Conservation (phyloP, 2,797 vertebrate species). For the Ispidina lecontei region DNA sequence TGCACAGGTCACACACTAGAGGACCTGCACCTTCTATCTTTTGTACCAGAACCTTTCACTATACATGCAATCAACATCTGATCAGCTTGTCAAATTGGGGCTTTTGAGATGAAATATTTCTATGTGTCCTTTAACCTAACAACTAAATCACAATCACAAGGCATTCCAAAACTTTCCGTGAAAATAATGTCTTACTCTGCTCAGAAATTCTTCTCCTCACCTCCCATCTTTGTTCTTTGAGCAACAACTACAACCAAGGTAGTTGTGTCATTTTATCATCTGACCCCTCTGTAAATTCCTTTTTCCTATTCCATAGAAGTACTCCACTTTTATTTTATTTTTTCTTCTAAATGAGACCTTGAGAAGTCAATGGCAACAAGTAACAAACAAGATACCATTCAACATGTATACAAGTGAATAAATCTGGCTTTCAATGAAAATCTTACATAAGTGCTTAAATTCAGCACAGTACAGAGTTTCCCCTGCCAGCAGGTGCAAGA, state of each 20-base stretch:
- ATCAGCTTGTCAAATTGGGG: neutral
- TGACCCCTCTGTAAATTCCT: neutral
- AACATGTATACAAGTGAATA: neutral
- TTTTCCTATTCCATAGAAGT: neutral
- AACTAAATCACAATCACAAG: neutral
- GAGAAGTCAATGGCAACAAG: neutral
- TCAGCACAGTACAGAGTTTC: neutral
- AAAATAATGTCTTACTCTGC: neutral
- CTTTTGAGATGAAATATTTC: neutral
- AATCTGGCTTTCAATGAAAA: neutral
- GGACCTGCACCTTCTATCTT: neutral
- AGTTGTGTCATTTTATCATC: neutral
- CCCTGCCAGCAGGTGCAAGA: neutral
- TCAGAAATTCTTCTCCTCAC: neutral
- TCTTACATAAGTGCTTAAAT: neutral
- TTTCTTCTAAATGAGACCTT: neutral
- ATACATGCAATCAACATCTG: fast-evolving
- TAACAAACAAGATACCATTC: neutral
- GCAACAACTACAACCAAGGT: neutral
- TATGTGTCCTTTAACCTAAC: neutral
- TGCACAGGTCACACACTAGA: neutral
- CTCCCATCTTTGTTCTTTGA: neutral
- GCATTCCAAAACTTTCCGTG: neutral
- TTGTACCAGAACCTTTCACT: neutral
- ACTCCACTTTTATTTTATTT: fast-evolving